Conservation (phyloP, 2,113 vertebrate species). For the Pantherophis guttatus region DNA sequence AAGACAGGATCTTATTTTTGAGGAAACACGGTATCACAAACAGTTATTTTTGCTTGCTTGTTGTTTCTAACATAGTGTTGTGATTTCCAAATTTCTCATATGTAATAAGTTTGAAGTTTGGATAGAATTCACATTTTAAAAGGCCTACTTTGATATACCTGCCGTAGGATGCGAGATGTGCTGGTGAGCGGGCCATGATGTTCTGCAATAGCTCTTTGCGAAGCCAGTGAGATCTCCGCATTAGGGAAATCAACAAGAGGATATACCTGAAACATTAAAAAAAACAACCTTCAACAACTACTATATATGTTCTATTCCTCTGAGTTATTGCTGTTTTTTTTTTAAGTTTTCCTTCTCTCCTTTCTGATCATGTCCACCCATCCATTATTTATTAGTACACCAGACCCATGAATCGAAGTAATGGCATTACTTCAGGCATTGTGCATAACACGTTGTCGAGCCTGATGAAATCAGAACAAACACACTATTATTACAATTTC, state of each 20-base stretch:
- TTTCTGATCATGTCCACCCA: background rate
- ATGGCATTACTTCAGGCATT: background rate
- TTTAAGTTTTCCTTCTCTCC: too few species aligned
- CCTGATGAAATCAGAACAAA: background rate
- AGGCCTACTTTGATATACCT: slow-evolving; percentile 44
- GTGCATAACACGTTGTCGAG: background rate
- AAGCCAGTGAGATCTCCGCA: slow-evolving; percentile 68
- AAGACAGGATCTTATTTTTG: too few species aligned
- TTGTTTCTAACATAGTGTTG: background rate
- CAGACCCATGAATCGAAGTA: background rate
- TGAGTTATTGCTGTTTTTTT: background rate
- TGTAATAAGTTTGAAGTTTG: background rate
- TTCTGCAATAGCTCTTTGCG: slow-evolving; percentile 58
- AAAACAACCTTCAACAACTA: fast-evolving
- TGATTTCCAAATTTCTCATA: background rate
- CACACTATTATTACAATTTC: background rate
- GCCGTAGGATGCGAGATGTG: slow-evolving; percentile 57
- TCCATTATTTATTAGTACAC: background rate
- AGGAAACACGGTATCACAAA: background rate
- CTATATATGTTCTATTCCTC: background rate
- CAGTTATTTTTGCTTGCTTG: background rate
- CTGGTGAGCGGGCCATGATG: slow-evolving; percentile 50
- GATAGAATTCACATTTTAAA: background rate
- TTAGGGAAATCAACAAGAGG: slow-evolving; percentile 75
- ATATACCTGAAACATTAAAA: slow-evolving; percentile 68